phyloP scores from a whole-genome alignment of 2,888 invertebrate species.

The Sericinus montela region DNA sequence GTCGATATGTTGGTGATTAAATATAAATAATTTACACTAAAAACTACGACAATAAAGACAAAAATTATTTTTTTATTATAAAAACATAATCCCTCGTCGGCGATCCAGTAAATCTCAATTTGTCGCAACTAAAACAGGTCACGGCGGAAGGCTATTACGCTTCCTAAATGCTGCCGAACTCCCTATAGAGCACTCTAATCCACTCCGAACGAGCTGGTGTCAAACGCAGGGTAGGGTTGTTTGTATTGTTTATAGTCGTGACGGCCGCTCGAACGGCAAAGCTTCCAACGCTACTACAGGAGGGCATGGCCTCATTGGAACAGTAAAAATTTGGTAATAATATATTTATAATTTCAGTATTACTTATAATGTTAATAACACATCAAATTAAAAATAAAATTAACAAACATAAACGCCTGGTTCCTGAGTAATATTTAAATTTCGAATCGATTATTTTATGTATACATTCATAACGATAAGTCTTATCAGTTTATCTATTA shows the following conservation, averaged over 20 bases:
- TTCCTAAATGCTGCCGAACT: constrained; percentile 77
- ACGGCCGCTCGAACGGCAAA: constrained; percentile 67
- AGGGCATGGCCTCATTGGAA: constrained; percentile 62
- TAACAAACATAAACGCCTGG: no score
- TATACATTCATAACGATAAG: no score
- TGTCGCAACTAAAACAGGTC: constrained; percentile 79
- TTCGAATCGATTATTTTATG: no score
- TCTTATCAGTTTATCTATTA: no score
- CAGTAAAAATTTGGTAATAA: constrained; percentile 44
- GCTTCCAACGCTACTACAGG: constrained; percentile 55
- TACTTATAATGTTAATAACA: no score
- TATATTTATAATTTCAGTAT: no score
- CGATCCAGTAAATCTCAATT: constrained; percentile 77
- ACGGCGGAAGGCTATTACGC: constrained; percentile 76
- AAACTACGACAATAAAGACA: constrained; percentile 44
- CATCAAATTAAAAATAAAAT: no score
- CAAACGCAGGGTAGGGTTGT: constrained; percentile 76
- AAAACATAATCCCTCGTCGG: constrained; percentile 57
- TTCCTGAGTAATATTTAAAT: no score
- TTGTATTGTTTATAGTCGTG: constrained; percentile 79
- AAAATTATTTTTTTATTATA: constrained; percentile 67
- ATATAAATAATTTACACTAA: no score
- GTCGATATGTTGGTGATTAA: no score
- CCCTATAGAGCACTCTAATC: constrained; percentile 75
- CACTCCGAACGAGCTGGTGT: constrained; percentile 76